Percentiles rank a stretch among this genome's conserved stretches.
These are phyloP conservation scores for Polyodon spathula DNA, from an alignment of 2,113 vertebrate species.

Conservation along the genomic window DNA sequence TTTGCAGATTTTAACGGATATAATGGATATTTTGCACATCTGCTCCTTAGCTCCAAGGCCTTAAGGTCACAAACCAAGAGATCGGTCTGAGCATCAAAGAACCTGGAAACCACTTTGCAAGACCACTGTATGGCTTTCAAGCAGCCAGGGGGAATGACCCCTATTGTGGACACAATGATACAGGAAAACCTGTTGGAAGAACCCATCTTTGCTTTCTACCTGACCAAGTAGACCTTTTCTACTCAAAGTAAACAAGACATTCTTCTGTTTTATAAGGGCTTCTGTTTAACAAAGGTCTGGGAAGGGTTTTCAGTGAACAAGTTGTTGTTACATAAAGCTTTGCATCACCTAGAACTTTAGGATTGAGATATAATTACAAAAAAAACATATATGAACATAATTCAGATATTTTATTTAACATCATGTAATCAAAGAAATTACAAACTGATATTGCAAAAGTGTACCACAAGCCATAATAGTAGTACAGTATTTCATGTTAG, in stretches of 20 bases:
- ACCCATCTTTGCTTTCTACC: constrained; percentile 22
- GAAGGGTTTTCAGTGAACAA: too few species aligned
- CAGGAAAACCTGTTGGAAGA: constrained; percentile 14
- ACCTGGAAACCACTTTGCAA: constrained; percentile 16
- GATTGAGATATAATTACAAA: not conserved
- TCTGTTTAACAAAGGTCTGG: too few species aligned
- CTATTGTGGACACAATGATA: constrained; percentile 19
- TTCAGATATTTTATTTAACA: too few species aligned
- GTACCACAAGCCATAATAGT: too few species aligned
- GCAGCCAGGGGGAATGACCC: constrained; percentile 1
- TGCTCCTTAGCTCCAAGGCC: constrained; percentile 23
- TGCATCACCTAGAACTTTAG: too few species aligned
- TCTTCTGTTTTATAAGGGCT: not conserved
- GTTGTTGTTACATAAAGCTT: too few species aligned
- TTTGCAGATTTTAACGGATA: too few species aligned
- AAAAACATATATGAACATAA: not conserved
- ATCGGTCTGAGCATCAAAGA: constrained; percentile 24
- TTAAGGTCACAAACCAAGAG: constrained; percentile 21
- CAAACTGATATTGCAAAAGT: too few species aligned
- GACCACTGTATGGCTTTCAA: constrained; percentile 19
- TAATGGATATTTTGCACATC: too few species aligned
- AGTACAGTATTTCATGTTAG: too few species aligned
- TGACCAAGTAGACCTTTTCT: constrained; percentile 10
- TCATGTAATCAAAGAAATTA: too few species aligned
- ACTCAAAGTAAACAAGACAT: not conserved